These are phyloP conservation scores for Tapera naevia DNA, from an alignment of 2,797 vertebrate species.

Conservation along the genomic window DNA sequence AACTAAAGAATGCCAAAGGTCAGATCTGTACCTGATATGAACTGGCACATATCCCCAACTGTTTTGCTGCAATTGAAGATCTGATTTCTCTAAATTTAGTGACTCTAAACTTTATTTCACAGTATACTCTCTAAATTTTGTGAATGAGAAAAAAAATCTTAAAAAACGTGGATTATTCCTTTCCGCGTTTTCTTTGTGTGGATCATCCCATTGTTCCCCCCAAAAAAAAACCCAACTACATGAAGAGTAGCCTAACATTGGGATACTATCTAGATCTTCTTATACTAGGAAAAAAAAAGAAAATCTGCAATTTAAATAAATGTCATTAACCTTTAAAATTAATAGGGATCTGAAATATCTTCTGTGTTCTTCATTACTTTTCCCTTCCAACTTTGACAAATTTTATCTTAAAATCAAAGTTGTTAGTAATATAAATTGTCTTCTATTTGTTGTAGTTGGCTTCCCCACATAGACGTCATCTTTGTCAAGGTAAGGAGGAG, in stretches of 20 bases:
- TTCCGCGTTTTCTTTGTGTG: not conserved
- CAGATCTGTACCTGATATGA: not conserved
- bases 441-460: slow-evolving; percentile 30
- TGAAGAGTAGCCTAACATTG: not conserved
- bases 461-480: not conserved
- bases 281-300: not conserved
- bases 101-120: not conserved
- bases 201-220: not conserved
- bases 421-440: slow-evolving; percentile 10
- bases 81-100: not conserved
- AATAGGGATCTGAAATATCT: not conserved
- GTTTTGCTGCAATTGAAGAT: not conserved
- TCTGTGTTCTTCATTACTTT: not conserved
- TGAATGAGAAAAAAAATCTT: not conserved
- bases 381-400: not conserved
- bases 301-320: not conserved
- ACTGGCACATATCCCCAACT: not conserved
- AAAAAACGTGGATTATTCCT: not conserved
- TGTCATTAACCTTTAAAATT: not conserved
- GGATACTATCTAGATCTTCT: not conserved
- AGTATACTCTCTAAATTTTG: not conserved
- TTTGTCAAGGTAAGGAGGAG: not conserved
- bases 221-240: not conserved
- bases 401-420: not conserved
- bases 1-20: not conserved